These are phyloP conservation scores for Geodia barretti DNA, from an alignment of 37 sponge, comb jelly and placozoan species.

Conservation along the genomic window DNA sequence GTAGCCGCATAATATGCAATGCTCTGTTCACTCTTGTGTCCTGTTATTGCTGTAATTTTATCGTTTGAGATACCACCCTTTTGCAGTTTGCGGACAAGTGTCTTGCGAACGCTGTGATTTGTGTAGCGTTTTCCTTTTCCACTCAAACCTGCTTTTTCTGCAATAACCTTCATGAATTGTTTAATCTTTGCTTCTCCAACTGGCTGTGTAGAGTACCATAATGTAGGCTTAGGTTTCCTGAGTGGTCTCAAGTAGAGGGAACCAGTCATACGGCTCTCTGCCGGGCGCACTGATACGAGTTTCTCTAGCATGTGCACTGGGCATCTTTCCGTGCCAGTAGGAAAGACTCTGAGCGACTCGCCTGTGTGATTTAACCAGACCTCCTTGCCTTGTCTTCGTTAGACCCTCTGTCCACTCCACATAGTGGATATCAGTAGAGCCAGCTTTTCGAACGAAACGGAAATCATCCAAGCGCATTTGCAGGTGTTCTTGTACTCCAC, in stretches of 20 bases:
- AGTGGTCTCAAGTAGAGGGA: conserved; percentile 6
- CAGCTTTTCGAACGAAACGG: conserved; percentile 1
- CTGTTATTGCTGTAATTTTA: conserved; percentile 20
- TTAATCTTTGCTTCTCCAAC: too few species aligned
- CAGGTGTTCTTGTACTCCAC: conserved; percentile 6
- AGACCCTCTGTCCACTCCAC: conserved; percentile 17
- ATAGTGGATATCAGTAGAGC: neutral
- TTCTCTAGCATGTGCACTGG: too few species aligned
- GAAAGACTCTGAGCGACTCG: too few species aligned
- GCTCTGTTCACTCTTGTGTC: too few species aligned
- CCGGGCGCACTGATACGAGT: too few species aligned
- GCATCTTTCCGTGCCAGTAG: too few species aligned
- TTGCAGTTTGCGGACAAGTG: conserved; percentile 5
- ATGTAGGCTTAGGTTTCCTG: neutral
- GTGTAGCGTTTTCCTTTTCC: neutral
- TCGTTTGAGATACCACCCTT: conserved; percentile 4
- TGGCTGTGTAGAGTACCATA: conserved; percentile 12
- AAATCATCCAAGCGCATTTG: conserved; percentile 11
- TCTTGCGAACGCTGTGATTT: conserved; percentile 21
- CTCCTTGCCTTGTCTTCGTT: conserved; percentile 17
- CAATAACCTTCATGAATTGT: too few species aligned
- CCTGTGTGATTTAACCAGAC: neutral
- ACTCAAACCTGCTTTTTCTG: too few species aligned
- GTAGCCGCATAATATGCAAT: too few species aligned
- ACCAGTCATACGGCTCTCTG: neutral